These are phyloP conservation scores for Drosophila truncata DNA, from an alignment of 1,140 invertebrate genomes.

Conservation along the genomic window DNA sequence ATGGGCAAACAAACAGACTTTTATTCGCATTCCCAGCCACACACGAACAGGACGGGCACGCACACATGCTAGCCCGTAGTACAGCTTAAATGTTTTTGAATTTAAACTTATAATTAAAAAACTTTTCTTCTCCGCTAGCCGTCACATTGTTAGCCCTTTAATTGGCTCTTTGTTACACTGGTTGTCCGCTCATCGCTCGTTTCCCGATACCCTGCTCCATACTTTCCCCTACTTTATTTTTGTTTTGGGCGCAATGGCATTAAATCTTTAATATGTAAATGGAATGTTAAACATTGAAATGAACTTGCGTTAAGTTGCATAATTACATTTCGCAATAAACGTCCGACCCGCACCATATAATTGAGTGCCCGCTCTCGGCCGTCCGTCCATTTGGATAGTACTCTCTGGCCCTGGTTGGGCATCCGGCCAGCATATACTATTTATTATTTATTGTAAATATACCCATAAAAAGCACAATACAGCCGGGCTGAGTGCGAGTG, in stretches of 20 bases:
- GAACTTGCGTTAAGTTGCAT: constrained; percentile 81
- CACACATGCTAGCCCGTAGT: background rate
- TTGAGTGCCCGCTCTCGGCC: constrained; percentile 36
- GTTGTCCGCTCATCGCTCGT: constrained; percentile 41
- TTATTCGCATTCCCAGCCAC: constrained; percentile 66
- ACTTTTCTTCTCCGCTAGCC: constrained; percentile 54
- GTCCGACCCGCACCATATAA: constrained; percentile 48
- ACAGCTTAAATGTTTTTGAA: constrained; percentile 80
- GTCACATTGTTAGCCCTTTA: constrained; percentile 79
- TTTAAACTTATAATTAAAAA: constrained; percentile 84
- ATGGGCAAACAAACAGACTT: constrained; percentile 77
- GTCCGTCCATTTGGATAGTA: constrained; percentile 19
- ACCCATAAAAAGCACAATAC: constrained; percentile 71
- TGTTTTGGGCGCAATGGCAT: constrained; percentile 39
- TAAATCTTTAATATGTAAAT: constrained; percentile 82
- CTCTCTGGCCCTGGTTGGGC: constrained; percentile 3
- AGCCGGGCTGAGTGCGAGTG: background rate
- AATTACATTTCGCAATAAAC: constrained; percentile 77
- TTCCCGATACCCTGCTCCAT: background rate
- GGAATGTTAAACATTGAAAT: constrained; percentile 82
- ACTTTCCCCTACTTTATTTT: constrained; percentile 18
- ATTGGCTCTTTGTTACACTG: constrained; percentile 79
- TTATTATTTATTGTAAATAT: constrained; percentile 74
- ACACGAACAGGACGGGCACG: constrained; percentile 21
- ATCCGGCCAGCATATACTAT: constrained; percentile 38